Conservation (phyloP, 2,113 vertebrate species). For the Penelope pileata region DNA sequence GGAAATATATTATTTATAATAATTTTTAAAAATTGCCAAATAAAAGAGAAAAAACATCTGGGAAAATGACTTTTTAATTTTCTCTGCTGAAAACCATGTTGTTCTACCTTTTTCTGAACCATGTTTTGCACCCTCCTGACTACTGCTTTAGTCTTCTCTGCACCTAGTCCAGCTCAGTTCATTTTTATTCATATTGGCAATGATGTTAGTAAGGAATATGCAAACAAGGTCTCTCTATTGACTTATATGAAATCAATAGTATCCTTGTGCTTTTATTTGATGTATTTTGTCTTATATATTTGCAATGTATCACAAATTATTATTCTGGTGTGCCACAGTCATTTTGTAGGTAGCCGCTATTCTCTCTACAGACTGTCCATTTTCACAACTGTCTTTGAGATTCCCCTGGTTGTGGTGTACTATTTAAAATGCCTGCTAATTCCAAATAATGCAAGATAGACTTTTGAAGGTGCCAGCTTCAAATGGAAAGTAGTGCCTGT, state of each 20-base stretch:
- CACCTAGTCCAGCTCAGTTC: neutral
- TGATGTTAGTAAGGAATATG: neutral
- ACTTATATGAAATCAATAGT: neutral
- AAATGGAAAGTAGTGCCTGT: neutral
- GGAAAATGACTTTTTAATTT: neutral
- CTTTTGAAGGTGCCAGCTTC: neutral
- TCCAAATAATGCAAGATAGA: neutral
- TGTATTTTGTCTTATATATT: neutral
- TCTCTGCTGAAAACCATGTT: neutral
- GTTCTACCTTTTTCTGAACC: neutral
- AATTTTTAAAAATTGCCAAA: neutral
- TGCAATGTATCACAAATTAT: neutral
- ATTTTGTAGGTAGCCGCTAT: neutral
- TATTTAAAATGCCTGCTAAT: neutral
- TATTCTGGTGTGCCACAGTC: neutral
- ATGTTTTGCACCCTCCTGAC: neutral
- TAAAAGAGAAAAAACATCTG: neutral
- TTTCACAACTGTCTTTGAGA: neutral
- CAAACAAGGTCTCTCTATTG: neutral
- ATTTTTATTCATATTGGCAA: neutral
- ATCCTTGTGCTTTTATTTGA: neutral
- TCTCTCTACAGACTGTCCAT: neutral
- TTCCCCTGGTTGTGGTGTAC: fast-evolving
- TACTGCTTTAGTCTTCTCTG: neutral
- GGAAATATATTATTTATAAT: neutral